A percentile compares a stretch with the other conserved stretches of the same genome.
These are phyloP conservation scores for Pterostichus madidus DNA, from an alignment of 2,888 invertebrate species.

Conservation along the genomic window DNA sequence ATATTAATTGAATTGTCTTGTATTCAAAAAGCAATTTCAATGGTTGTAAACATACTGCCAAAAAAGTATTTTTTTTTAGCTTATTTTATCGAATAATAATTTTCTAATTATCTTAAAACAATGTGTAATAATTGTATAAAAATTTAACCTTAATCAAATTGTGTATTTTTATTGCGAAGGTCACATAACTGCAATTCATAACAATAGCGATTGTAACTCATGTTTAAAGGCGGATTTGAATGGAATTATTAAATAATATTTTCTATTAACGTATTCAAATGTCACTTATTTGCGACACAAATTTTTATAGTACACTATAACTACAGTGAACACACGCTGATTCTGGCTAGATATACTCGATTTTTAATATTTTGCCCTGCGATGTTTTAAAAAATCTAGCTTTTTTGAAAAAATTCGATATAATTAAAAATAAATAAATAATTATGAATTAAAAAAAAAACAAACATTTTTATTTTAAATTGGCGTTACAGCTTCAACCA, in stretches of 20 bases:
- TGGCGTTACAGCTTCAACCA: too few species aligned
- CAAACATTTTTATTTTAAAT: too few species aligned
- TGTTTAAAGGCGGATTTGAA: conserved; percentile 3
- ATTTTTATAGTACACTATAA: neutral
- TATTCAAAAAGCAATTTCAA: neutral
- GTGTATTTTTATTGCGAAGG: conserved; percentile 3
- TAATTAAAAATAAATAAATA: too few species aligned
- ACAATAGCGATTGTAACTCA: neutral
- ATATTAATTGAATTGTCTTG: neutral
- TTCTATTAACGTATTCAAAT: neutral
- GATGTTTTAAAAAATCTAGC: too few species aligned
- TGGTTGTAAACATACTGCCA: too few species aligned
- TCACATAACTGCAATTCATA: conserved; percentile 5
- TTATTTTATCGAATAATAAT: neutral
- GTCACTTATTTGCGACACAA: neutral
- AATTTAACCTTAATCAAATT: neutral
- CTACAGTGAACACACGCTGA: neutral
- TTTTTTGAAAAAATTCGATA: too few species aligned
- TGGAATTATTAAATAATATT: conserved; percentile 6
- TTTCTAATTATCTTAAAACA: conserved; percentile 1
- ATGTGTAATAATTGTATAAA: neutral
- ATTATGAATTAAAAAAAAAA: too few species aligned
- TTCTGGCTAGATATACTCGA: too few species aligned
- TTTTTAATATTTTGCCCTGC: too few species aligned
- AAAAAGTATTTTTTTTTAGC: too few species aligned